Conservation (phyloP, 2,888 invertebrate genomes). For the Sarcophaga rosellei region DNA sequence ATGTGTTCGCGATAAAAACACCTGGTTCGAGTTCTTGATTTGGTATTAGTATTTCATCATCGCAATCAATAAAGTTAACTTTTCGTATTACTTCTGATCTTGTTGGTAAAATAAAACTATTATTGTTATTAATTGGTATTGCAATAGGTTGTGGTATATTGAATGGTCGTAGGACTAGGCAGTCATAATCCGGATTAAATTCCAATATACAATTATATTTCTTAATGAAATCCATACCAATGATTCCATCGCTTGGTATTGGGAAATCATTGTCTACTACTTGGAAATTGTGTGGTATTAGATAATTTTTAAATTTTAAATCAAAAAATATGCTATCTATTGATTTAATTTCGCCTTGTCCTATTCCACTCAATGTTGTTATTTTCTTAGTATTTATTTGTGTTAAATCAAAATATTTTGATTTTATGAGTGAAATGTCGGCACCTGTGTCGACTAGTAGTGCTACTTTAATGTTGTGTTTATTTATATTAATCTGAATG, state of each 20-base stretch:
- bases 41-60: neutral
- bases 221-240: neutral
- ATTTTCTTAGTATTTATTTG: neutral
- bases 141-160: too few species aligned
- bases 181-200: too few species aligned
- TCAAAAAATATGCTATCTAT: neutral
- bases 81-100: neutral
- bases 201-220: too few species aligned
- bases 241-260: neutral
- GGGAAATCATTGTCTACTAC: neutral
- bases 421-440: neutral
- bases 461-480: too few species aligned
- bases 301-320: neutral
- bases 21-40: neutral
- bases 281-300: neutral
- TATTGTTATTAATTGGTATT: too few species aligned
- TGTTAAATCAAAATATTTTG: neutral
- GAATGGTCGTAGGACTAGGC: too few species aligned
- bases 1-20: slow-evolving; percentile 12
- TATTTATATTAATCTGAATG: too few species aligned
- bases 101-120: too few species aligned
- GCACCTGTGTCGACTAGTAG: neutral
- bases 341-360: neutral
- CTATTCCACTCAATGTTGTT: neutral
- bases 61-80: neutral